Evolutionary conservation across 2,797 vertebrate genomes (phyloP).

Genomic region (Falco rusticolus): DNA sequence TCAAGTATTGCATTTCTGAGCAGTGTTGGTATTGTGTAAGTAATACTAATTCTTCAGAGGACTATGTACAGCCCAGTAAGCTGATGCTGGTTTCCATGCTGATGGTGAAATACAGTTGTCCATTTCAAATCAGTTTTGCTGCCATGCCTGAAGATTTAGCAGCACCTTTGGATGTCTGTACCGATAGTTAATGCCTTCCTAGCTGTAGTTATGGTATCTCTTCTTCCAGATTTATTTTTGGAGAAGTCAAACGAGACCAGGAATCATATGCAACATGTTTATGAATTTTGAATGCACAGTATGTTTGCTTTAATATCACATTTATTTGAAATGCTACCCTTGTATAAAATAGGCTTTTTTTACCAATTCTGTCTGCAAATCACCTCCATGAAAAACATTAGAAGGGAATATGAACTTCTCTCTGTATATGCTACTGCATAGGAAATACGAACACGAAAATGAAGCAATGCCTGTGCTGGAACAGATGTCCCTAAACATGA

Average conservation of each 20-base stretch:
- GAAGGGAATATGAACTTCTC: neutral
- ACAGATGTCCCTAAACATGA: constrained; percentile 10
- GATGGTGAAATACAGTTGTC: neutral
- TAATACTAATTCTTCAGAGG: neutral
- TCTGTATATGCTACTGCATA: neutral
- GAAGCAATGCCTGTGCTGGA: neutral
- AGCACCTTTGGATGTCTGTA: neutral
- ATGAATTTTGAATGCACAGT: neutral
- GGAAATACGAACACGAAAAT: neutral
- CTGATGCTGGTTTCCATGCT: neutral
- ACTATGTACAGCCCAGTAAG: neutral
- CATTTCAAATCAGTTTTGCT: neutral
- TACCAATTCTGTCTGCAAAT: neutral
- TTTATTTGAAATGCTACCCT: neutral
- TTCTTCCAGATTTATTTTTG: neutral
- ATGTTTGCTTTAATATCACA: neutral
- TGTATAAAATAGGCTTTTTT: neutral
- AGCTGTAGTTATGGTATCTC: neutral
- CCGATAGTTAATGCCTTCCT: neutral
- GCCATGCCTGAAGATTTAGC: neutral
- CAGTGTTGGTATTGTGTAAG: neutral
- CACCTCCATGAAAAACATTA: neutral
- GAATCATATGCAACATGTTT: neutral
- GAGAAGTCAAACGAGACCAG: neutral
- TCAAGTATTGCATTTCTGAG: neutral